Conservation (phyloP, 1,140 invertebrate species). For the Cyphomyrmex costatus region DNA sequence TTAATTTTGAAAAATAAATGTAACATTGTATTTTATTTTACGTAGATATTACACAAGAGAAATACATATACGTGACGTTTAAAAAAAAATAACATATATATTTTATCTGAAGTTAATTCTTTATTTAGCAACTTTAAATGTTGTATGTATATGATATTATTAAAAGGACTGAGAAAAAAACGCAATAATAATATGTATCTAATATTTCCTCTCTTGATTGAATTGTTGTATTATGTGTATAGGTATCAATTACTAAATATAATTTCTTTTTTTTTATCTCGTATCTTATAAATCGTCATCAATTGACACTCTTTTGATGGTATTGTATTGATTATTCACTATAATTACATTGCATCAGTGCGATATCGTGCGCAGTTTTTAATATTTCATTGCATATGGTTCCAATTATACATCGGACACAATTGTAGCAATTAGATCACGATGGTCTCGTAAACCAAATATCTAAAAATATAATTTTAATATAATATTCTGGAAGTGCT, state of each 20-base stretch:
- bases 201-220: not conserved
- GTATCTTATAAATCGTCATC: not conserved
- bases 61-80: not conserved
- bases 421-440: not conserved
- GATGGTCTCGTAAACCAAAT: constrained; percentile 13
- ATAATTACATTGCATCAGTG: not conserved
- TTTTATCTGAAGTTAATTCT: not conserved
- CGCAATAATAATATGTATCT: not conserved
- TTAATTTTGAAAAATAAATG: not conserved
- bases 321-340: not conserved
- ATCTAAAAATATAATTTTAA: constrained; percentile 38
- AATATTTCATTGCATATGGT: not conserved
- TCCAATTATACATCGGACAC: not conserved
- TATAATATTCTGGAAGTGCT: not conserved
- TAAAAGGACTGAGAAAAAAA: not conserved
- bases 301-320: not conserved
- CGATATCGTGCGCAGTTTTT: not conserved
- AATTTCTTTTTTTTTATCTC: not conserved
- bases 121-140: not conserved
- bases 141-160: not conserved
- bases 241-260: constrained; percentile 10
- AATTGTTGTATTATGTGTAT: not conserved
- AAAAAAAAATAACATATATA: not conserved
- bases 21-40: not conserved
- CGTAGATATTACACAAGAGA: no score